phyloP scores from a whole-genome alignment of 1,140 invertebrate genomes.

The Chlorops oryzae region DNA sequence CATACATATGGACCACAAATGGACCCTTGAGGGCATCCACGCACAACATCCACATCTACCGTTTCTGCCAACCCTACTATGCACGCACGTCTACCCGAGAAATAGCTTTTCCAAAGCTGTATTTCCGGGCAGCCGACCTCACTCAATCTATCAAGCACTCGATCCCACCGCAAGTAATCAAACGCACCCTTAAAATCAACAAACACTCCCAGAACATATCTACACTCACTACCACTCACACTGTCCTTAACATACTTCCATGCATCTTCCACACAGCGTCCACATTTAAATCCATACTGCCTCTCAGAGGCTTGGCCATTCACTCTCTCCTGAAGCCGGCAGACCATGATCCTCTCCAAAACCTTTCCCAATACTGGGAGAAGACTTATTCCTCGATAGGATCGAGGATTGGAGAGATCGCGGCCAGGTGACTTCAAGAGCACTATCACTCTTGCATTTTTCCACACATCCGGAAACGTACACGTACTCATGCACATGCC shows the following conservation, averaged over 20 bases:
- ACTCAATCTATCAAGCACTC: too few species aligned
- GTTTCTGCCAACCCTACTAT: neutral
- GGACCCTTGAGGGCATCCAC: constrained; percentile 21
- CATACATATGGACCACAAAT: constrained; percentile 21
- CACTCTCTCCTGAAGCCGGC: constrained; percentile 5
- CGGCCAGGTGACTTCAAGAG: constrained; percentile 20
- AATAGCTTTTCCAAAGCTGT: constrained; percentile 7
- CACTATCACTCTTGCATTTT: constrained; percentile 20
- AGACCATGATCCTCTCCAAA: constrained; percentile 24
- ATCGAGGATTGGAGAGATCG: constrained; percentile 9
- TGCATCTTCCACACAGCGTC: too few species aligned
- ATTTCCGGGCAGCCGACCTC: constrained; percentile 2
- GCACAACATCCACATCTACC: constrained; percentile 8
- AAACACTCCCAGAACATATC: too few species aligned
- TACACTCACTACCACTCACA: too few species aligned
- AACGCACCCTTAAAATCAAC: too few species aligned
- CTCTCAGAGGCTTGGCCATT: neutral
- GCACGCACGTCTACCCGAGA: constrained; percentile 5
- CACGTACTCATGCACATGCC: neutral
- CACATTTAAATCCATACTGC: constrained; percentile 10
- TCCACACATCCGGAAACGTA: constrained; percentile 14
- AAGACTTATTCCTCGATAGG: constrained; percentile 32
- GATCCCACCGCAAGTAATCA: too few species aligned
- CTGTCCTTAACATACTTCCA: too few species aligned
- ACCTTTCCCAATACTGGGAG: constrained; percentile 28